Conservation (phyloP, 30 jellyfish, hydroid and myxozoan species). For the Catostylus mosaicus region DNA sequence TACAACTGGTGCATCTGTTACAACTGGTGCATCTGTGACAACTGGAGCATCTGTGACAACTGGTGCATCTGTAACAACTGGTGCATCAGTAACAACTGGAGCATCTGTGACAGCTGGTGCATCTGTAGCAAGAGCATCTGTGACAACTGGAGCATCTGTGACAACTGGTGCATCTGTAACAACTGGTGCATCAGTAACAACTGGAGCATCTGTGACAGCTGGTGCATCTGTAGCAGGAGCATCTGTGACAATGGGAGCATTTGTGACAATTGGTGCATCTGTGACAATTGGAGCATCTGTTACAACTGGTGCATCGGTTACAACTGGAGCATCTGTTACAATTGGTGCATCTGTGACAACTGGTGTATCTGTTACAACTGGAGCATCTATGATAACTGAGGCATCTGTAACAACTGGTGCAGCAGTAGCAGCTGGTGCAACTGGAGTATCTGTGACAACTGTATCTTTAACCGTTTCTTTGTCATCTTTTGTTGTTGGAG, state of each 20-base stretch:
- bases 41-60: neutral
- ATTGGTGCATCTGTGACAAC: slow-evolving; percentile 17
- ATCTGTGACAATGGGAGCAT: slow-evolving; percentile 1
- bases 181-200: slow-evolving; percentile 20
- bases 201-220: slow-evolving; percentile 1
- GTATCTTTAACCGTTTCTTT: neutral
- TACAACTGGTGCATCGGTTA: slow-evolving; percentile 5
- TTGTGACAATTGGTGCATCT: neutral
- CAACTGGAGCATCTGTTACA: slow-evolving; percentile 7
- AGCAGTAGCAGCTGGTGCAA: slow-evolving; percentile 3
- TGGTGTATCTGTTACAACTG: slow-evolving; percentile 7
- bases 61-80: neutral
- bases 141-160: neutral
- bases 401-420: slow-evolving; percentile 11
- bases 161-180: slow-evolving; percentile 11
- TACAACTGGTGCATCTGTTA: slow-evolving; percentile 9
- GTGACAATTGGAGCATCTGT: slow-evolving; percentile 11
- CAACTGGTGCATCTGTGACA: neutral
- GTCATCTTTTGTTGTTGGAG: neutral
- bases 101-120: slow-evolving; percentile 10
- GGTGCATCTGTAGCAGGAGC: slow-evolving; percentile 23
- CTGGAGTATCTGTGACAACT: slow-evolving; percentile 6
- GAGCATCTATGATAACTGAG: no score
- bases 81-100: slow-evolving; percentile 8
- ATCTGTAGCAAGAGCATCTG: neutral